Conservation (phyloP, 2,113 vertebrate species). For the Podocnemis expansa region DNA sequence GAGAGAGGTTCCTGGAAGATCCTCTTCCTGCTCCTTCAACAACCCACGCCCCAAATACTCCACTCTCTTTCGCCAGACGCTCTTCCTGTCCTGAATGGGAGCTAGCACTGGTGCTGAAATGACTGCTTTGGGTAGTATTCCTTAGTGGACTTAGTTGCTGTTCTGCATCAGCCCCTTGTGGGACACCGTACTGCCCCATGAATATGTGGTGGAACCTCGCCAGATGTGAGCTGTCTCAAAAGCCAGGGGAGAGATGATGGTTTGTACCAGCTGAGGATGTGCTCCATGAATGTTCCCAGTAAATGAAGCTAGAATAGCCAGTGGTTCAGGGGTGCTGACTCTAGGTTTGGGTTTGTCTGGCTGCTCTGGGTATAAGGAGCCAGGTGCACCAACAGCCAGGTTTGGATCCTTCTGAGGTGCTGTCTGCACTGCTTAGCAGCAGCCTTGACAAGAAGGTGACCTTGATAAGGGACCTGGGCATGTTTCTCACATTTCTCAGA, state of each 20-base stretch:
- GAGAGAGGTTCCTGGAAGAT: not conserved
- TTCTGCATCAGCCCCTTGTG: not conserved
- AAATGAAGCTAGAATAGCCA: not conserved
- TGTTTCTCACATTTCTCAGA: not conserved
- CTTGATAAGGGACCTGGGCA: not conserved
- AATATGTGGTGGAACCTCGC: not conserved
- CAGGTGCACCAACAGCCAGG: not conserved
- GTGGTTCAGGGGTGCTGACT: not conserved
- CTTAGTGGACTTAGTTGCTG: not conserved
- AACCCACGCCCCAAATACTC: no score
- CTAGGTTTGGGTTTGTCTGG: not conserved
- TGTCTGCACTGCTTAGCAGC: constrained; percentile 53
- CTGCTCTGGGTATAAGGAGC: not conserved
- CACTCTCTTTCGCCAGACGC: not conserved
- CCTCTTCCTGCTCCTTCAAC: not conserved
- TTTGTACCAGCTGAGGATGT: fast-evolving
- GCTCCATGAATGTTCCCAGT: fast-evolving
- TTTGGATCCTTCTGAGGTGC: not conserved
- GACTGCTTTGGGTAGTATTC: not conserved
- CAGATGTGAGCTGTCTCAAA: fast-evolving
- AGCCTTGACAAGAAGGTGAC: constrained; percentile 31
- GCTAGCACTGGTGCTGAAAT: not conserved
- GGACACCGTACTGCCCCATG: not conserved
- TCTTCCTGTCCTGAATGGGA: not conserved
- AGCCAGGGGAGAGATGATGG: not conserved